phyloP scores from a whole-genome alignment of 2,888 invertebrate species.

The Helleia helle region DNA sequence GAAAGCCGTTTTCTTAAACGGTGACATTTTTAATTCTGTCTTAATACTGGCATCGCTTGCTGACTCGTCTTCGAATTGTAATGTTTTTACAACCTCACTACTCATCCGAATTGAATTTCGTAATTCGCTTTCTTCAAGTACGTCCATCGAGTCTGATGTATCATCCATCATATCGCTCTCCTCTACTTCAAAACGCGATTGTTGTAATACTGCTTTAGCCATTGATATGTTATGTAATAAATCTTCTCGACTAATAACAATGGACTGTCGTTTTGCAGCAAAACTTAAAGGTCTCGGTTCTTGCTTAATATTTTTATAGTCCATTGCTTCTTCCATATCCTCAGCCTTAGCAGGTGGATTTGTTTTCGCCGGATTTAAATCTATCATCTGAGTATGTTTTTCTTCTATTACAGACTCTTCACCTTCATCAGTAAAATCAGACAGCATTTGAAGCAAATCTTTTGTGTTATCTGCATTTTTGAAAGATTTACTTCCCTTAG shows the following conservation, averaged over 20 bases:
- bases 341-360: too few species aligned
- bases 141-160: slow-evolving; percentile 21
- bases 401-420: slow-evolving; percentile 10
- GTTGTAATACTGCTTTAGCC: slow-evolving; percentile 41
- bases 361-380: too few species aligned
- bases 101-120: slow-evolving; percentile 29
- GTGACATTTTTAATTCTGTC: slow-evolving; percentile 26
- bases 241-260: slow-evolving; percentile 41
- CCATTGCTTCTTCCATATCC: not conserved
- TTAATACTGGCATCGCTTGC: slow-evolving; percentile 26
- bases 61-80: slow-evolving; percentile 52
- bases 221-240: slow-evolving; percentile 44
- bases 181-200: slow-evolving; percentile 34
- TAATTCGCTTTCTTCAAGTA: slow-evolving; percentile 13
- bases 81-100: slow-evolving; percentile 48
- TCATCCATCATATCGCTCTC: slow-evolving; percentile 32
- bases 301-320: not conserved
- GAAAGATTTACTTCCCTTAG: slow-evolving; percentile 19
- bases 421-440: slow-evolving; percentile 38
- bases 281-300: slow-evolving; percentile 30
- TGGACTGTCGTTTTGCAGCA: slow-evolving; percentile 34
- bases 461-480: slow-evolving; percentile 43
- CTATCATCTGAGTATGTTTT: not conserved
- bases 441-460: slow-evolving; percentile 45
- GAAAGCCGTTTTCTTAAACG: slow-evolving; percentile 43